Evolutionary conservation across 2,888 invertebrate genomes (phyloP).

Genomic region (Synergus gifuensis): DNA sequence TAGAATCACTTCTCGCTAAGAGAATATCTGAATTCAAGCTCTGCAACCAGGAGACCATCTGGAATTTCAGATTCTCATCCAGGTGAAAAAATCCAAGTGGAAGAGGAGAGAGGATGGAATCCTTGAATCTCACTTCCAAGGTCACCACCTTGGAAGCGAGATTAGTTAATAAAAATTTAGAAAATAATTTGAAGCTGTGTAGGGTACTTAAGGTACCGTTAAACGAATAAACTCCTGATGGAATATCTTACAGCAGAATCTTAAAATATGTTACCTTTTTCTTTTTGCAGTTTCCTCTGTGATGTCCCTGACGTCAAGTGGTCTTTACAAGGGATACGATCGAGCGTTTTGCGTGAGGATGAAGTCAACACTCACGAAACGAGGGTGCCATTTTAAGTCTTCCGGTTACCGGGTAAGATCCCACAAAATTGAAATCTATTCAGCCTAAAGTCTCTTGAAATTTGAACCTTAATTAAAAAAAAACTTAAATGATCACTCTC

Average conservation of each 20-base stretch:
- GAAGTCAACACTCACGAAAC: constrained; percentile 98
- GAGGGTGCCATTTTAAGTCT: constrained; percentile 98
- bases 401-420: constrained; percentile 94
- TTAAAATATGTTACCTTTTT: constrained; percentile 42
- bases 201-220: no score
- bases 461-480: neutral
- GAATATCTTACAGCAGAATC: neutral
- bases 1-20: neutral
- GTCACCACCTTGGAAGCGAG: constrained; percentile 8
- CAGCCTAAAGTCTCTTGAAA: no score
- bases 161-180: constrained; percentile 38
- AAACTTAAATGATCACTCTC: neutral
- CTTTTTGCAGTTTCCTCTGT: constrained; percentile 86
- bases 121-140: no score
- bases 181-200: no score
- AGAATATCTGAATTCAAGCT: neutral
- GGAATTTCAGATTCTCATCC: neutral
- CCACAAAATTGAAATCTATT: neutral
- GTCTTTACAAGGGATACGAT: constrained; percentile 90
- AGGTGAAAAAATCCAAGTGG: no score
- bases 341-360: constrained; percentile 96
- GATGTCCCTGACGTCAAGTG: constrained; percentile 87
- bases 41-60: neutral
- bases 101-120: neutral
- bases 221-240: neutral